phyloP scores from a whole-genome alignment of 2,113 vertebrate genomes.

The Cyanoliseus patagonus region DNA sequence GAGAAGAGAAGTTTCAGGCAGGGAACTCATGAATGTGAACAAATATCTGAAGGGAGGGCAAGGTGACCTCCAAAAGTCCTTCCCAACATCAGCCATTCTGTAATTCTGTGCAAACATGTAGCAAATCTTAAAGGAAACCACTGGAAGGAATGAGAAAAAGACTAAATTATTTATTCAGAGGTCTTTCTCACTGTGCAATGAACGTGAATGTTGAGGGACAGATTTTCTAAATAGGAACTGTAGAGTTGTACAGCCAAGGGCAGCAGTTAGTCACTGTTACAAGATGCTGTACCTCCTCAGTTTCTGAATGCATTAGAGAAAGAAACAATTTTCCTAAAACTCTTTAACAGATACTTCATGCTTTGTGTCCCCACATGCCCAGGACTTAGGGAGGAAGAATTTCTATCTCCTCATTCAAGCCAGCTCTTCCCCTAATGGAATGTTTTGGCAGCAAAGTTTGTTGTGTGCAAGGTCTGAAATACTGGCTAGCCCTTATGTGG shows the following conservation, averaged over 20 bases:
- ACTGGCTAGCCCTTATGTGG: not conserved
- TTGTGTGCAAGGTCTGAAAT: not conserved
- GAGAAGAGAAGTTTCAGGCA: not conserved
- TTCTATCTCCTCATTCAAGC: not conserved
- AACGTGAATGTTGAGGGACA: not conserved
- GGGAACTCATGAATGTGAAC: not conserved
- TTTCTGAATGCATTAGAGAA: not conserved
- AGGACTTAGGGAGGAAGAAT: not conserved
- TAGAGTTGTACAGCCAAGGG: not conserved
- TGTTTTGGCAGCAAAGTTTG: not conserved
- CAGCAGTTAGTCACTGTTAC: not conserved
- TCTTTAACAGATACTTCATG: not conserved
- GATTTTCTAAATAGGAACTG: not conserved
- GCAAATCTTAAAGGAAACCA: not conserved
- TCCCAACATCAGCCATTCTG: not conserved
- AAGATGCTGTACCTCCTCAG: not conserved
- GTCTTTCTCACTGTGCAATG: not conserved
- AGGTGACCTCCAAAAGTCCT: not conserved
- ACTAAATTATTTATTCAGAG: not conserved
- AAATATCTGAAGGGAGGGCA: not conserved
- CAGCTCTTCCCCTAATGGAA: not conserved
- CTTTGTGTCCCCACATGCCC: not conserved
- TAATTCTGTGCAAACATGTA: not conserved
- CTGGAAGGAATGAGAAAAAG: not conserved
- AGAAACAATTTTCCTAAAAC: not conserved